phyloP scores from a whole-genome alignment of 2,797 vertebrate genomes.

The Aselliscus stoliczkanus region DNA sequence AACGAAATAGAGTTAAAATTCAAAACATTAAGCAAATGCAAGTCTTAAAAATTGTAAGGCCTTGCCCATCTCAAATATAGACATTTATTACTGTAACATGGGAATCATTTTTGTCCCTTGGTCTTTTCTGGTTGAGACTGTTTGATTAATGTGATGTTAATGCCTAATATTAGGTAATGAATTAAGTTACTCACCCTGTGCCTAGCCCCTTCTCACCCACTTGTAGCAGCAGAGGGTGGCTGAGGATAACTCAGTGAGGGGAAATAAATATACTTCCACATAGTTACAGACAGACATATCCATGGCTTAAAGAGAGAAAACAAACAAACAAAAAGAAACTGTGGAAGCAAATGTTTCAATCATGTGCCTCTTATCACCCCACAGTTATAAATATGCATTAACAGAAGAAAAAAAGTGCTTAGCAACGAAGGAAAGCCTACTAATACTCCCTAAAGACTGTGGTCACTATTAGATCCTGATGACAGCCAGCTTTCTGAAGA shows the following conservation, averaged over 20 bases:
- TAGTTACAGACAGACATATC: neutral
- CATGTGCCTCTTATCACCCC: neutral
- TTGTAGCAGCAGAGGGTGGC: neutral
- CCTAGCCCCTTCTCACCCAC: neutral
- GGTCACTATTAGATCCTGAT: slow-evolving; percentile 24
- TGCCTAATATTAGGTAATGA: neutral
- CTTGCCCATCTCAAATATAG: slow-evolving; percentile 21
- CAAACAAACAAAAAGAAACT: neutral
- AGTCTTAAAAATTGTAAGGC: slow-evolving; percentile 29
- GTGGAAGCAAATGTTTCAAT: neutral
- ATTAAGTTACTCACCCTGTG: neutral
- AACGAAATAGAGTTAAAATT: slow-evolving; percentile 67
- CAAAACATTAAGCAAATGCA: slow-evolving; percentile 34
- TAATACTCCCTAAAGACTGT: neutral
- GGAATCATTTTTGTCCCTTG: neutral
- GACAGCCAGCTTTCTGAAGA: slow-evolving; percentile 60
- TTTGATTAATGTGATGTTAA: slow-evolving; percentile 38
- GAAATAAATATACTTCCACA: neutral
- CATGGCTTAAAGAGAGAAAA: neutral
- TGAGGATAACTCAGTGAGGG: neutral
- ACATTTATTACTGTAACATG: neutral
- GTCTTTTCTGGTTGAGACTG: neutral
- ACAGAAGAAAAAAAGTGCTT: neutral
- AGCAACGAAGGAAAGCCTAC: slow-evolving; percentile 37
- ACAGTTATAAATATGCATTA: slow-evolving; percentile 25